These are phyloP conservation scores for Leptopilina boulardi DNA, from an alignment of 1,140 invertebrate genomes.

Conservation along the genomic window DNA sequence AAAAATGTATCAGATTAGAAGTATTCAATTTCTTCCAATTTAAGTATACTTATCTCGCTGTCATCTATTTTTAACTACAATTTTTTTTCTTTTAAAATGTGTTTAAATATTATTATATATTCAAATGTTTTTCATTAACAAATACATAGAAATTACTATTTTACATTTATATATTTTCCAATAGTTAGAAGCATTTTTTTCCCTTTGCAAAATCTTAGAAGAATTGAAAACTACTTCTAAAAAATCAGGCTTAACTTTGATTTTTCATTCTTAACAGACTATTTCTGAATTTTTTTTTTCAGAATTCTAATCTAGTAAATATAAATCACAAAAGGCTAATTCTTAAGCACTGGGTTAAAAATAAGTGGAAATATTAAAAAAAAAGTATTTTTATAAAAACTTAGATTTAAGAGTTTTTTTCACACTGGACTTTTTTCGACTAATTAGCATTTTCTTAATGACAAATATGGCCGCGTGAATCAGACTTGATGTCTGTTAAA, in stretches of 20 bases:
- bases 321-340: constrained; percentile 19
- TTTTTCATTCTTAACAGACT: background rate
- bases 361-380: background rate
- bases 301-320: background rate
- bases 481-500: constrained; percentile 5
- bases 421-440: constrained; percentile 7
- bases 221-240: background rate
- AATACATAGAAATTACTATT: too few relatives aligned
- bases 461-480: constrained; percentile 11
- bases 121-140: too few relatives aligned
- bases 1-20: too few relatives aligned
- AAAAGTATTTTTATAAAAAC: background rate
- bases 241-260: constrained; percentile 3
- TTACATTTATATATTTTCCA: background rate
- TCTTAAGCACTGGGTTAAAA: background rate
- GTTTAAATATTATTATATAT: background rate
- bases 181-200: background rate
- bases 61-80: background rate
- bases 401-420: background rate
- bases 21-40: background rate
- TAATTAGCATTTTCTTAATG: constrained; percentile 9
- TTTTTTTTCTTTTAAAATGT: too few relatives aligned
- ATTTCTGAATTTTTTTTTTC: background rate
- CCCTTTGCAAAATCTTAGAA: background rate
- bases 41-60: background rate